Evolutionary conservation across 2,113 vertebrate genomes (phyloP).

Genomic region (Mesembrinibis cayennensis): DNA sequence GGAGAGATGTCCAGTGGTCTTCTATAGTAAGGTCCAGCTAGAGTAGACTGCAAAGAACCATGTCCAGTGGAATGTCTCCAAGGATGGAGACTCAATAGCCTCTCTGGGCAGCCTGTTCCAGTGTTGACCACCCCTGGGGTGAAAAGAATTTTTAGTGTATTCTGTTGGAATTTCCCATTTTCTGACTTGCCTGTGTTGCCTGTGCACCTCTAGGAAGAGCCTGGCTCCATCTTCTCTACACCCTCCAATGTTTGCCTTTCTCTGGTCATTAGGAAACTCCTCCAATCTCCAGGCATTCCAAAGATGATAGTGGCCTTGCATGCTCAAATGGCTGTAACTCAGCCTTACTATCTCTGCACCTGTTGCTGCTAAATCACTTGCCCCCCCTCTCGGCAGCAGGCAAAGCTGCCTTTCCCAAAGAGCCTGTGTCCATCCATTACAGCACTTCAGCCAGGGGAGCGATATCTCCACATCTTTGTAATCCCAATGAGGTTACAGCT

Average conservation of each 20-base stretch:
- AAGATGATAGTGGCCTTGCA: not conserved
- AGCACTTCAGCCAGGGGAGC: accelerated
- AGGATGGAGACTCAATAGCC: not conserved
- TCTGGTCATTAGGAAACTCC: not conserved
- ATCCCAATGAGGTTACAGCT: not conserved
- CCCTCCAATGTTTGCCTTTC: not conserved
- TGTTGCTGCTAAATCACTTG: not conserved
- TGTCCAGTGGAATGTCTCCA: not conserved
- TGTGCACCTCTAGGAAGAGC: not conserved
- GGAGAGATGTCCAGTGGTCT: not conserved
- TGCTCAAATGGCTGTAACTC: not conserved
- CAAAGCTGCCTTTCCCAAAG: not conserved
- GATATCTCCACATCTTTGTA: no score
- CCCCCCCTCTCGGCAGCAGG: not conserved
- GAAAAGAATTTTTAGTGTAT: not conserved
- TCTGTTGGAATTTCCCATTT: not conserved
- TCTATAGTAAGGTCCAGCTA: not conserved
- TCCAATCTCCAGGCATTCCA: not conserved
- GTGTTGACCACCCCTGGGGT: accelerated
- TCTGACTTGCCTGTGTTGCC: not conserved
- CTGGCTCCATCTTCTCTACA: not conserved
- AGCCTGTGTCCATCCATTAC: not conserved
- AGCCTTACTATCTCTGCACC: not conserved
- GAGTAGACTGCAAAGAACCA: not conserved
- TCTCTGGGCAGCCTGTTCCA: not conserved